phyloP scores from a whole-genome alignment of 2,797 vertebrate species.

The Diceros bicornis region DNA sequence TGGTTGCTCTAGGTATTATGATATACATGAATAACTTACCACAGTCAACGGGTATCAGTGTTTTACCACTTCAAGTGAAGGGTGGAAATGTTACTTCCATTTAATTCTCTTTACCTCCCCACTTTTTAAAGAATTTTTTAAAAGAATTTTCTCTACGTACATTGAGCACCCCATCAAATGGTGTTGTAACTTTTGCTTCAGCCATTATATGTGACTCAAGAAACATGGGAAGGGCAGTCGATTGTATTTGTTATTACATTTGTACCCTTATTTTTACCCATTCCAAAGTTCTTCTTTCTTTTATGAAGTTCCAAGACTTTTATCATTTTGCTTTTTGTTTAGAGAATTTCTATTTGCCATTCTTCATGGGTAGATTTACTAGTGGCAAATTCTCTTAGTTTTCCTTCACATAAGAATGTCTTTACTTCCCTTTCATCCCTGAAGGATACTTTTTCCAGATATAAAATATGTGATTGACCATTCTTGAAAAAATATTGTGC shows the following conservation, averaged over 20 bases:
- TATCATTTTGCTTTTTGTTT: background rate
- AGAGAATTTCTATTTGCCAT: background rate
- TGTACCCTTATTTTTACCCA: background rate
- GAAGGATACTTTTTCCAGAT: background rate
- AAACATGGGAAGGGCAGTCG: background rate
- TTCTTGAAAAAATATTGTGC: background rate
- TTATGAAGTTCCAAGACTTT: background rate
- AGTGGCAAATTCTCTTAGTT: background rate
- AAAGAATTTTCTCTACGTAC: background rate
- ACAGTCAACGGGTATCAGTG: background rate
- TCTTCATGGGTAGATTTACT: background rate
- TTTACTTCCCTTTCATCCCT: background rate
- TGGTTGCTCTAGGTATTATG: background rate
- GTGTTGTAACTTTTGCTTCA: background rate
- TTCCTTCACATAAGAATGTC: background rate
- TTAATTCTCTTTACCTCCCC: background rate
- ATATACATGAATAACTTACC: background rate
- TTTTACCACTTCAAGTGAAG: background rate
- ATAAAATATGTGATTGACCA: background rate
- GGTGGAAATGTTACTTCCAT: conserved; percentile 20
- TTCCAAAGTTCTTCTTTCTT: background rate
- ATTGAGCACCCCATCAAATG: background rate
- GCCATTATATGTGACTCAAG: background rate
- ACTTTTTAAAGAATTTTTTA: conserved; percentile 14
- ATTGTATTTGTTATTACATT: background rate